Conservation (phyloP, 2,113 vertebrate species). For the Zosterops hypoxanthus region DNA sequence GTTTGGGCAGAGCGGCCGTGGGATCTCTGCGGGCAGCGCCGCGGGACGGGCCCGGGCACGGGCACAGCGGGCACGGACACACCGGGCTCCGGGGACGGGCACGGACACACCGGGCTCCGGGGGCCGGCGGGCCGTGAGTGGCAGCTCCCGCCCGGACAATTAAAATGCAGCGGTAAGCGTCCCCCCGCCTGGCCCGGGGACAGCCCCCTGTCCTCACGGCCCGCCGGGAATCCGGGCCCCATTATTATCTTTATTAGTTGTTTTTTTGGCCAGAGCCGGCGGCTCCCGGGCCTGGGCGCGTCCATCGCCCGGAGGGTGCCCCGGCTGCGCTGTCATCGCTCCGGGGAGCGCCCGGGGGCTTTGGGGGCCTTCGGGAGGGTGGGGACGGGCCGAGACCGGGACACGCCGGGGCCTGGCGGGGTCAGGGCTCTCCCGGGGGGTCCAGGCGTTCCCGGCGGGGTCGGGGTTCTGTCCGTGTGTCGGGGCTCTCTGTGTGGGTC, state of each 20-base stretch:
- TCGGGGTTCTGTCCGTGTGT: not conserved
- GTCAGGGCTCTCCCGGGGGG: not conserved
- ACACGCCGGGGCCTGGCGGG: not conserved
- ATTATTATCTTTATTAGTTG: not conserved
- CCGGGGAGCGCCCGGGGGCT: not conserved
- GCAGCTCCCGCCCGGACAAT: not conserved
- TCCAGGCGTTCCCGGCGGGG: not conserved
- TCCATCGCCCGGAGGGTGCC: not conserved
- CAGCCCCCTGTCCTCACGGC: not conserved
- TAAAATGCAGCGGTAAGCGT: constrained; percentile 52
- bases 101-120: not conserved
- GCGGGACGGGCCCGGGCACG: not conserved
- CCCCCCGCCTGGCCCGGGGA: not conserved
- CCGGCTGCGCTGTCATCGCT: not conserved
- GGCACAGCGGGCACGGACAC: too few species aligned
- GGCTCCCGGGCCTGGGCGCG: not conserved
- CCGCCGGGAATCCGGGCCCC: not conserved
- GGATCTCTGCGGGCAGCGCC: constrained; percentile 12
- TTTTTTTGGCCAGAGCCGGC: not conserved
- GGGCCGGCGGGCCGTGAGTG: not conserved
- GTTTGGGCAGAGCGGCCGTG: constrained; percentile 14
- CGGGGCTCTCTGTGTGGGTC: not conserved
- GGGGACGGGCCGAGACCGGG: not conserved
- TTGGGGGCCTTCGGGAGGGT: not conserved
- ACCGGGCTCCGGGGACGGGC: not conserved